These are phyloP conservation scores for Meghimatium bilineatum DNA, from an alignment of 2,888 invertebrate genomes.

Conservation along the genomic window DNA sequence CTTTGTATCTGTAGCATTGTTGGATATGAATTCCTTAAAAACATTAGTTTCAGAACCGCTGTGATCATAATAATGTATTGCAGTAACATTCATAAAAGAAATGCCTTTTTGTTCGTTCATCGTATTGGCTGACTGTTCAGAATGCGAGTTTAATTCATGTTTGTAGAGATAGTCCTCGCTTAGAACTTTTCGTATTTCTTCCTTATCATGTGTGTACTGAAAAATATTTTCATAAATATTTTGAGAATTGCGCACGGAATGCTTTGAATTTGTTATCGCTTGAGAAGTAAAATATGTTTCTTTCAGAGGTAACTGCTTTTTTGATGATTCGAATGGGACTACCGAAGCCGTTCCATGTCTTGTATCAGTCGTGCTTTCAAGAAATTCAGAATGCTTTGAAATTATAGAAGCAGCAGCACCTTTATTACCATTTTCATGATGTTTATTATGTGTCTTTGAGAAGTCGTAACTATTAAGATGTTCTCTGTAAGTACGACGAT, in stretches of 20 bases:
- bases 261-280: background rate
- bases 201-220: background rate
- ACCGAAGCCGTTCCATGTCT: background rate
- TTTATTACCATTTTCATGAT: too few relatives aligned
- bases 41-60: background rate
- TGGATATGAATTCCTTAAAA: background rate
- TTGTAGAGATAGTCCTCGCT: background rate
- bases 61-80: background rate
- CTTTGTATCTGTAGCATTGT: background rate
- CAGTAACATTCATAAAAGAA: background rate
- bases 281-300: background rate
- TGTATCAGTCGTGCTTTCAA: background rate
- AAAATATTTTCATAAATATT: background rate
- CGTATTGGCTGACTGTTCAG: too few relatives aligned
- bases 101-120: background rate
- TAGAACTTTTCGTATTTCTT: background rate
- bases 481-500: constrained; percentile 16
- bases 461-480: constrained; percentile 28
- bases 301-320: background rate
- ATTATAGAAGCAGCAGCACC: background rate
- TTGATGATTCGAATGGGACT: background rate
- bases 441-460: background rate
- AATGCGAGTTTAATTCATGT: background rate
- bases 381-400: background rate
- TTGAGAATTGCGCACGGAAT: background rate